Evolutionary conservation across 2,888 invertebrate genomes (phyloP).

Genomic region (Drosophila helvetica): DNA sequence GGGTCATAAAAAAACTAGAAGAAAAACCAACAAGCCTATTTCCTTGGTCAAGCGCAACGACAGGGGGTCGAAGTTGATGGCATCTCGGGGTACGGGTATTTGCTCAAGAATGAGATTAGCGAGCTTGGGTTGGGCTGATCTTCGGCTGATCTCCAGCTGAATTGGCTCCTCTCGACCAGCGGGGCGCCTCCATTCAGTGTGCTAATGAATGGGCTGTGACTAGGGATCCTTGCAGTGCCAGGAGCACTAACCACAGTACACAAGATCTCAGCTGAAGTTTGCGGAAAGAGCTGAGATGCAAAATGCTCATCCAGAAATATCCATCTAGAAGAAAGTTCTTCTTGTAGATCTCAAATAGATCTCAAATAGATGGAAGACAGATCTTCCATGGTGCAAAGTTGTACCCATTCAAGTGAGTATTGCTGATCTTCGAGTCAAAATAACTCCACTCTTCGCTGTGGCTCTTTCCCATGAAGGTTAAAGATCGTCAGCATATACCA

Average conservation of each 20-base stretch:
- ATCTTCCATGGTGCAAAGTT: no score
- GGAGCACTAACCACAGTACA: constrained; percentile 10
- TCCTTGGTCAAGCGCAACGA: constrained; percentile 75
- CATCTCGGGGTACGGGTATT: constrained; percentile 8
- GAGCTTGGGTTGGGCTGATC: constrained; percentile 12
- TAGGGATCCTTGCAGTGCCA: constrained; percentile 19
- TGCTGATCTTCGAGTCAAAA: neutral
- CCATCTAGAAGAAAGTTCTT: no score
- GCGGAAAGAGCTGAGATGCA: neutral
- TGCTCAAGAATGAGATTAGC: constrained; percentile 36
- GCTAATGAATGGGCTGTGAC: constrained; percentile 38
- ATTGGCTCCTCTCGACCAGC: constrained; percentile 26
- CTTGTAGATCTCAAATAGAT: no score
- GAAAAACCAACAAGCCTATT: constrained; percentile 71
- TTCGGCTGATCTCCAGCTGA: constrained; percentile 39
- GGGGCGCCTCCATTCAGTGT: constrained; percentile 23
- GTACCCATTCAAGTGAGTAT: no score
- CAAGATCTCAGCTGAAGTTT: neutral
- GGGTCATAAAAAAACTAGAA: constrained; percentile 62
- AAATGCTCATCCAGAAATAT: no score
- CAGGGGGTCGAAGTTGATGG: constrained; percentile 65
- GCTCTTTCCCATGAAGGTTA: neutral
- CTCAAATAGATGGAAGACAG: no score
- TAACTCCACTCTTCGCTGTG: no score
- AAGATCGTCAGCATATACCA: neutral